Percentiles rank a stretch among this genome's conserved stretches.
These are phyloP conservation scores for Synanthedon myopaeformis DNA, from an alignment of 2,888 invertebrate species.

Conservation along the genomic window DNA sequence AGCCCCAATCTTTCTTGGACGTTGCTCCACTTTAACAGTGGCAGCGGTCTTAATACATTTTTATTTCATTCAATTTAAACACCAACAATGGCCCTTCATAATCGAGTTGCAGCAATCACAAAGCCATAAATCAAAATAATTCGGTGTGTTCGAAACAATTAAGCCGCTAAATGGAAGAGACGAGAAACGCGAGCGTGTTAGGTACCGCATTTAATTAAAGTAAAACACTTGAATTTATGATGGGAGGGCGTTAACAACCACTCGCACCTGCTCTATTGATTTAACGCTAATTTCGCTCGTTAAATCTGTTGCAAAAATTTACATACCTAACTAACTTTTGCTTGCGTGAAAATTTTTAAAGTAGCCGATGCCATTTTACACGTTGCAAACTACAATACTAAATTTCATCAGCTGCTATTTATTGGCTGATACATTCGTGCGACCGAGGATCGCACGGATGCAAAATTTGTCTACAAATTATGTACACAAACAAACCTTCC, in stretches of 20 bases:
- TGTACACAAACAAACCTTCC: too few relatives aligned
- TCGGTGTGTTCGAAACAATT: conserved; percentile 57
- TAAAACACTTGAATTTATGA: conserved; percentile 17
- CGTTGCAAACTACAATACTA: too few relatives aligned
- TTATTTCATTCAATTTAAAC: conserved; percentile 61
- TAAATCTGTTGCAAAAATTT: neutral
- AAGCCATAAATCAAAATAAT: conserved; percentile 68
- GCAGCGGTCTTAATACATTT: conserved; percentile 49
- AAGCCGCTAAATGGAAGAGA: conserved; percentile 41
- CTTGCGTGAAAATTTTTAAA: too few relatives aligned
- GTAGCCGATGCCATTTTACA: too few relatives aligned
- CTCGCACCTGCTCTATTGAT: neutral
- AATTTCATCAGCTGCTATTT: too few relatives aligned
- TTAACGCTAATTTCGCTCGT: neutral
- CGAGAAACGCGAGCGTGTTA: conserved; percentile 21
- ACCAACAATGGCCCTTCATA: conserved; percentile 46
- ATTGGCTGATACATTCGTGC: too few relatives aligned
- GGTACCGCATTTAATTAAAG: conserved; percentile 18
- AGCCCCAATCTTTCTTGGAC: conserved; percentile 17
- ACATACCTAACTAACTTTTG: too few relatives aligned
- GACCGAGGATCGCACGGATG: too few relatives aligned
- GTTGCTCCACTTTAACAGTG: conserved; percentile 22
- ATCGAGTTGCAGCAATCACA: conserved; percentile 67
- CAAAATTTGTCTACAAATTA: too few relatives aligned
- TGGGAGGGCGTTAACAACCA: conserved; percentile 1